These are phyloP conservation scores for Habrosyne pyritoides DNA, from an alignment of 2,888 invertebrate genomes.

Conservation along the genomic window DNA sequence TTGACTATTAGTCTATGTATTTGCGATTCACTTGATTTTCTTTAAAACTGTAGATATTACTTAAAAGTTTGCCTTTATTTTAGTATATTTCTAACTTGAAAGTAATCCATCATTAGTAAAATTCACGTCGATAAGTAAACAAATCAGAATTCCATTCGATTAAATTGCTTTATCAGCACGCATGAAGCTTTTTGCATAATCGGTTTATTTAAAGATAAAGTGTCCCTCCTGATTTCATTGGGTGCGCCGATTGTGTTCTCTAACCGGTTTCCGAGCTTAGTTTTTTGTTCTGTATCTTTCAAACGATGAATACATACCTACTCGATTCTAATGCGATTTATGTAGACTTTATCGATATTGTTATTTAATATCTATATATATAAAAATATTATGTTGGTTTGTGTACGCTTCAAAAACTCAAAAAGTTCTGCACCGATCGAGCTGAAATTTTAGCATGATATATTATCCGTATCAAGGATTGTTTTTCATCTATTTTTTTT, in stretches of 20 bases:
- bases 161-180: constrained; percentile 46
- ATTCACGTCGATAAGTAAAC: not conserved
- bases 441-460: too few relatives aligned
- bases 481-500: too few relatives aligned
- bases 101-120: not conserved
- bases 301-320: constrained; percentile 27
- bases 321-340: constrained; percentile 30
- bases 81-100: too few relatives aligned
- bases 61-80: too few relatives aligned
- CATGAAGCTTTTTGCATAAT: constrained; percentile 63
- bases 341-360: constrained; percentile 11
- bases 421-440: too few relatives aligned
- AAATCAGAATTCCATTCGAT: constrained; percentile 22
- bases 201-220: constrained; percentile 63
- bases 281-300: constrained; percentile 35
- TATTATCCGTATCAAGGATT: too few relatives aligned
- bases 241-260: constrained; percentile 28
- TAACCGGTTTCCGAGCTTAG: constrained; percentile 48
- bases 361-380: constrained; percentile 14
- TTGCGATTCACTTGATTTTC: too few relatives aligned
- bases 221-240: constrained; percentile 48
- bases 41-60: too few relatives aligned
- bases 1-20: too few relatives aligned
- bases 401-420: too few relatives aligned
- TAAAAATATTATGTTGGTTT: too few relatives aligned